Evolutionary conservation across 2,888 invertebrate species (phyloP).

Genomic region (Lithodes maja): DNA sequence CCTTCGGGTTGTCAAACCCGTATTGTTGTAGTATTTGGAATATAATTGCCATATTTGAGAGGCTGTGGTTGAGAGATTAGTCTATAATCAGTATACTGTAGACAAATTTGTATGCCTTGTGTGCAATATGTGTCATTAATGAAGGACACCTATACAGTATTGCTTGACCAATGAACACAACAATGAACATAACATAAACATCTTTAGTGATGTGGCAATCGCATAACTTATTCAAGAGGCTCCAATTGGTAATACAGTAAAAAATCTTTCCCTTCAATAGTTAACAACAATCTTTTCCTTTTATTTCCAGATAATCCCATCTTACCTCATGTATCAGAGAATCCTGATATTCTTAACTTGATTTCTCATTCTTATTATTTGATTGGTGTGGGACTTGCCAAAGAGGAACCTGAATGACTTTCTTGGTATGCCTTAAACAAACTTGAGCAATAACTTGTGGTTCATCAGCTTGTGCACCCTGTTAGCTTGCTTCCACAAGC

Average conservation of each 20-base stretch:
- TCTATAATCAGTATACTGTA: too few relatives aligned
- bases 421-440: conserved; percentile 44
- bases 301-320: conserved; percentile 43
- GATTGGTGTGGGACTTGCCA: conserved; percentile 59
- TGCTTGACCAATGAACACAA: too few relatives aligned
- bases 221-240: conserved; percentile 27
- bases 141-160: too few relatives aligned
- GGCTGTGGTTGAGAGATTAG: too few relatives aligned
- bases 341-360: conserved; percentile 52
- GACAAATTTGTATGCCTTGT: too few relatives aligned
- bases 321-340: conserved; percentile 56
- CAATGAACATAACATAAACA: too few relatives aligned
- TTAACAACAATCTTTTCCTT: conserved; percentile 44
- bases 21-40: too few relatives aligned
- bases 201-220: conserved; percentile 27
- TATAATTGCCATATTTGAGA: too few relatives aligned
- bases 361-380: conserved; percentile 45
- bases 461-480: conserved; percentile 59
- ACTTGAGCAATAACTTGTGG: conserved; percentile 60
- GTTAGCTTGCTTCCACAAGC: conserved; percentile 57
- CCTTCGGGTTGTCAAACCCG: too few relatives aligned
- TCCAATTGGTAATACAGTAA: conserved; percentile 28
- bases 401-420: conserved; percentile 56
- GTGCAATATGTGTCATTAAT: too few relatives aligned
- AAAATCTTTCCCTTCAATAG: not conserved